Evolutionary conservation across 1,140 invertebrate species (phyloP).

Genomic region (Pissodes strobi): DNA sequence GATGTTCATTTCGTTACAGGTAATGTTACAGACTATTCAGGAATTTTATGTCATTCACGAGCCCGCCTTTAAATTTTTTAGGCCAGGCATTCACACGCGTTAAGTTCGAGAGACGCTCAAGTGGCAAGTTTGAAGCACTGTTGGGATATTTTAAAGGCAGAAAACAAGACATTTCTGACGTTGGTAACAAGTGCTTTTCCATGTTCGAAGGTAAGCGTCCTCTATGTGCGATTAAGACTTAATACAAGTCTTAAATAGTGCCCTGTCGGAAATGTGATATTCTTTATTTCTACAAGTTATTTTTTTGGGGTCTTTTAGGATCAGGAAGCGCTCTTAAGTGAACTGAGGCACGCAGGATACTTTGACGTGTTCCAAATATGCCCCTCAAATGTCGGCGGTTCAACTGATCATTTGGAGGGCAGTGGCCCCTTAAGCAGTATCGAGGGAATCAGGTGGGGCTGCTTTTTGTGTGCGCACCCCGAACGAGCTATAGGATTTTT

Average conservation of each 20-base stretch:
- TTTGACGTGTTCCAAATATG: conserved; percentile 89
- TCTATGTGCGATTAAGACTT: too few relatives aligned
- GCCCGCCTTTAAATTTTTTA: conserved; percentile 40
- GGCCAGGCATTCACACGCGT: conserved; percentile 77
- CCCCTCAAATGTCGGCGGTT: conserved; percentile 57
- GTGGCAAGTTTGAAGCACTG: conserved; percentile 86
- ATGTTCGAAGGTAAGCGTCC: conserved; percentile 70
- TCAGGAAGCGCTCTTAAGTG: conserved; percentile 81
- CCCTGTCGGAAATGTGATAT: not conserved
- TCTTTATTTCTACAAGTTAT: not conserved
- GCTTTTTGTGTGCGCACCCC: conserved; percentile 90
- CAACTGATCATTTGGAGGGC: conserved; percentile 53
- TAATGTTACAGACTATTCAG: conserved; percentile 54
- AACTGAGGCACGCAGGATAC: conserved; percentile 83
- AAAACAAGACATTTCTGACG: conserved; percentile 87
- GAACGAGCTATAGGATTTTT: conserved; percentile 83
- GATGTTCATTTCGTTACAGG: conserved; percentile 91
- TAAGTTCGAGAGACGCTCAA: conserved; percentile 81
- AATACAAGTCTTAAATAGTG: not conserved
- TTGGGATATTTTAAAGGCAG: conserved; percentile 90
- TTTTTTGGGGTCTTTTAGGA: conserved; percentile 62
- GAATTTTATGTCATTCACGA: too few relatives aligned
- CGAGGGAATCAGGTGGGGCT: conserved; percentile 69
- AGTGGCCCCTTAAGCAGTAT: conserved; percentile 40
- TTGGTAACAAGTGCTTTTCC: conserved; percentile 92